Evolutionary conservation across 2,113 vertebrate genomes (phyloP).

Genomic region (Nematolebias whitei): DNA sequence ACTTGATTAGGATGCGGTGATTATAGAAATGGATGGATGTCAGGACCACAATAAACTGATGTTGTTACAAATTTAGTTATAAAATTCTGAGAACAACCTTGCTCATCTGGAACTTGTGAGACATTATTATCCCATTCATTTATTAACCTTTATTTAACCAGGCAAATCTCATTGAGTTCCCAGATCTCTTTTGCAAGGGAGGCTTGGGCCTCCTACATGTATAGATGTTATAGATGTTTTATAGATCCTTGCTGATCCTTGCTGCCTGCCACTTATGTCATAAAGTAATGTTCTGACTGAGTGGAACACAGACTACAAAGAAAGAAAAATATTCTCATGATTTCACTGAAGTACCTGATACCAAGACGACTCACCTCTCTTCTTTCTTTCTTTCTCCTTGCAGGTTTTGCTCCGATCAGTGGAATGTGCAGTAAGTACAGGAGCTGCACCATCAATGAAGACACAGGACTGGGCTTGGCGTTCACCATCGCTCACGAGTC

Average conservation of each 20-base stretch:
- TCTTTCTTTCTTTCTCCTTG: background rate
- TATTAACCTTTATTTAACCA: too few relatives aligned
- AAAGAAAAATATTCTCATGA: background rate
- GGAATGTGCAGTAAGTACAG: constrained; percentile 99
- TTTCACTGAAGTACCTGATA: background rate
- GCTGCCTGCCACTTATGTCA: constrained; percentile 28
- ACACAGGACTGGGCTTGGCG: constrained; percentile 94
- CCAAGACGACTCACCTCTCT: background rate
- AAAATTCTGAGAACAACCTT: constrained; percentile 5
- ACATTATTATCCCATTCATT: background rate
- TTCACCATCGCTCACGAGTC: constrained; percentile 99
- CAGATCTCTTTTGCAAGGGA: too few relatives aligned
- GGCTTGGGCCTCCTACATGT: too few relatives aligned
- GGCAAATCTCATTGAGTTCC: too few relatives aligned
- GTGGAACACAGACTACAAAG: background rate
- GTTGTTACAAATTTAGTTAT: background rate
- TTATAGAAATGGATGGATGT: constrained; percentile 2
- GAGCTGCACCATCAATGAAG: constrained; percentile 98
- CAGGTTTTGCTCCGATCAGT: constrained; percentile 98
- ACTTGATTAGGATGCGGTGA: background rate
- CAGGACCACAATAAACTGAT: constrained; percentile 9
- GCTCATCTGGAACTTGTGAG: constrained; percentile 12
- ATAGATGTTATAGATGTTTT: constrained; percentile 13
- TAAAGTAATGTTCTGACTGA: constrained; percentile 32
- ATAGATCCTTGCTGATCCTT: constrained; percentile 22